Evolutionary conservation across 2,113 vertebrate species (phyloP).

Genomic region (Phylloscopus whistleri): DNA sequence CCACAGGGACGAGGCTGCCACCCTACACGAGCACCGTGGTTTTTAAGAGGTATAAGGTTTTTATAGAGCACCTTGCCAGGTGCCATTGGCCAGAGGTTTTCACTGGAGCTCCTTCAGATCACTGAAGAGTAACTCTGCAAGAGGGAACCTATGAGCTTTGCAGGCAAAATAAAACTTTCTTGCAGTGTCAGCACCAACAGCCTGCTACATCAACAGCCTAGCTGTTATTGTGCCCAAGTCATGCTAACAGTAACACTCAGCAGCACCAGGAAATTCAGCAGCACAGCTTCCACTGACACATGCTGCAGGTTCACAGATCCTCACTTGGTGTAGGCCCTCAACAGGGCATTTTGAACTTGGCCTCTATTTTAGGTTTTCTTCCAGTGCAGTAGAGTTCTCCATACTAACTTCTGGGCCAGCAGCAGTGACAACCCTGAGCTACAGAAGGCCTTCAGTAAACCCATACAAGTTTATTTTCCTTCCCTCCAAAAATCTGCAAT

Average conservation of each 20-base stretch:
- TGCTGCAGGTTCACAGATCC: fast-evolving
- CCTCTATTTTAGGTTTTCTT: background rate
- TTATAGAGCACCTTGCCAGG: background rate
- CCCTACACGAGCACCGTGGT: background rate
- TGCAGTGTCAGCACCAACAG: background rate
- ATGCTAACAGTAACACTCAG: background rate
- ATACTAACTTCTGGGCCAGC: background rate
- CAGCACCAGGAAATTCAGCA: background rate
- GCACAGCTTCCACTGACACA: background rate
- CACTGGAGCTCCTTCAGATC: background rate
- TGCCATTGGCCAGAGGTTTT: background rate
- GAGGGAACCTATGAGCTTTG: background rate
- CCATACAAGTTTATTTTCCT: background rate
- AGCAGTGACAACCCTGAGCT: background rate
- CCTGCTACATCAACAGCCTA: background rate
- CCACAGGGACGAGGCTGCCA: background rate
- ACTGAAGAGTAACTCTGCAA: fast-evolving
- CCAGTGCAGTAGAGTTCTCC: background rate
- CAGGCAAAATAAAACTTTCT: background rate
- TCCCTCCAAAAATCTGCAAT: background rate
- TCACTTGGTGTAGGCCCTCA: background rate
- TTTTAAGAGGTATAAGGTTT: background rate
- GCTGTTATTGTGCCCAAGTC: background rate
- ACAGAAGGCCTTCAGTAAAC: background rate
- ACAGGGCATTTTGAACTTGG: background rate